Base-by-base conservation (phyloP, 2,888 invertebrate genomes). In the Andrena flavipes region DNA sequence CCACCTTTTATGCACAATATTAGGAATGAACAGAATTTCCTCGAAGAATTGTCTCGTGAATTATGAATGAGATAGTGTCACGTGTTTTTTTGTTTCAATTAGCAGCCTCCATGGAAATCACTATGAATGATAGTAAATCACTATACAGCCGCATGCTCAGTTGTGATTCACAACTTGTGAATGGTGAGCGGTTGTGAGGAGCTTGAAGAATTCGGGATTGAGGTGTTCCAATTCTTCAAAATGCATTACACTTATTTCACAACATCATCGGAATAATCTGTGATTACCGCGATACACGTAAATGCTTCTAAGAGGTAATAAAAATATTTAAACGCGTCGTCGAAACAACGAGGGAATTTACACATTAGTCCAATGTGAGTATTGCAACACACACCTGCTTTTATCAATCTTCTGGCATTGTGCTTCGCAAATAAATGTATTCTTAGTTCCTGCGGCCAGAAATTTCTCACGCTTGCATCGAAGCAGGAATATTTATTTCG, bases 161-260 rank as follows among this genome's bases (percentile, higher is more conserved):
- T 62, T 5, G 26, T n/a, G n/a, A n/a, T n/a, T n/a, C n/a, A n/a
- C n/a, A n/a, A n/a, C n/a, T n/a, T n/a, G n/a, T 16, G 29, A 59
- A 48, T 16, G 23, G 33, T 75, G 86, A 42, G 42, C 5, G 42
- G 42, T 42, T 16, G 42, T 5, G 42, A 16, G 5, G 42, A 42
- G 42, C 42, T 42, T 6, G 67, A 59, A 74, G 89, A 90, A 81
- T 88, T 91, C 89, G 89, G 86, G 54, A 86, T 90, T 84, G 72
- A 91, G 91, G 86, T 91, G 90, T 90, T 91, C 85, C 88, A 89
- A 88, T 91, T 90, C 87, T 80, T 76, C 49, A 10, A 48, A 59
- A 71, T 29, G 30, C 10, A 13, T 65, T 60, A 49, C 4, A 23
- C 33, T n/a, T 68, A 59, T 74, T 82, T 72, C 13, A 2, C 54